phyloP scores from a whole-genome alignment of 2,797 vertebrate species.

The Sebastes jordani region DNA sequence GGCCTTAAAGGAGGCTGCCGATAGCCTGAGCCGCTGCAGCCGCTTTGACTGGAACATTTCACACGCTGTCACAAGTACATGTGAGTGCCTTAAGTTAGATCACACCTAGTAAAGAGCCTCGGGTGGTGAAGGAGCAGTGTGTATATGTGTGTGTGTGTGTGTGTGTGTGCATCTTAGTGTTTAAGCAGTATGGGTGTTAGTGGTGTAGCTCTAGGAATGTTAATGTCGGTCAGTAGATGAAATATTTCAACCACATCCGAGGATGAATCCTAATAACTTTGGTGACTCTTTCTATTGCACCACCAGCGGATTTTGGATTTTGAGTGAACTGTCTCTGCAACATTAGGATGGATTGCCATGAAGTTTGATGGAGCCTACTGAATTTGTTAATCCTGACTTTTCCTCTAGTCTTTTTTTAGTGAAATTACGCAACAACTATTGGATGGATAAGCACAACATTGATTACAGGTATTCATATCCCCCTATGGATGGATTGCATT shows the following conservation, averaged over 20 bases:
- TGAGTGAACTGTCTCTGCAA: background rate
- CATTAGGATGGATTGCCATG: background rate
- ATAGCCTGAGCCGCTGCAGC: slow-evolving; percentile 61
- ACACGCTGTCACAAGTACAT: slow-evolving; percentile 67
- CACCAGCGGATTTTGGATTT: background rate
- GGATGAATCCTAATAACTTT: background rate
- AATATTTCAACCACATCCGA: background rate
- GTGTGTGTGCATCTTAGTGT: background rate
- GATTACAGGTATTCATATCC: background rate
- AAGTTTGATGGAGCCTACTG: background rate
- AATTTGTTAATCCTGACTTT: too few species aligned
- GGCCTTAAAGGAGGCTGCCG: slow-evolving; percentile 56
- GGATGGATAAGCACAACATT: background rate
- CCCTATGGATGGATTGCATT: background rate
- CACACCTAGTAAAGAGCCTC: slow-evolving; percentile 53
- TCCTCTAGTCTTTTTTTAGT: too few species aligned
- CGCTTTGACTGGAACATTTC: slow-evolving; percentile 68
- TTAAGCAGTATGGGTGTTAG: background rate
- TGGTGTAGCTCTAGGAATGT: background rate
- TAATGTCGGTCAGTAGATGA: background rate
- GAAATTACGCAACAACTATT: too few species aligned
- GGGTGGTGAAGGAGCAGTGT: slow-evolving; percentile 23
- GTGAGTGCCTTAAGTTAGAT: slow-evolving; percentile 62
- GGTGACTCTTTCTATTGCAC: background rate
- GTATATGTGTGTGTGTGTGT: background rate